phyloP scores from a whole-genome alignment of 2,888 invertebrate species.

The Archaeoteleia sp. region DNA sequence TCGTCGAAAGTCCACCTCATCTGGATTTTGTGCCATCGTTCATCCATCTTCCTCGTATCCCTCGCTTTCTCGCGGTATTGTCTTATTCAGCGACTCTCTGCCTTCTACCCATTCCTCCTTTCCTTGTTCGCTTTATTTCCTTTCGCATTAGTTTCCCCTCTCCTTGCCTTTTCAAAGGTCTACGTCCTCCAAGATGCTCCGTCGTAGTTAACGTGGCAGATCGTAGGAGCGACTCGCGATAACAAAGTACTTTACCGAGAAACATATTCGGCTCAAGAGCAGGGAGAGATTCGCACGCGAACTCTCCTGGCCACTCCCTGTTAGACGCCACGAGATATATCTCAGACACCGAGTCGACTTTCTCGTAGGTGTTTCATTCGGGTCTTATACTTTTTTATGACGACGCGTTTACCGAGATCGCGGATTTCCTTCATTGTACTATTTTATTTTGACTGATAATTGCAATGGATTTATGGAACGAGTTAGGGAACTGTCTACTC shows the following conservation, averaged over 20 bases:
- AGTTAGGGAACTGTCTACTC: slow-evolving; percentile 15
- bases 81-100: slow-evolving; percentile 37
- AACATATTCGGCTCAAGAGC: slow-evolving; percentile 44
- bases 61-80: slow-evolving; percentile 27
- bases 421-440: not conserved
- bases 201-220: slow-evolving; percentile 46
- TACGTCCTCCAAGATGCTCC: slow-evolving; percentile 46
- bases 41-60: slow-evolving; percentile 39
- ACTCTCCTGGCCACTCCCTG: slow-evolving; percentile 46
- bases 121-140: slow-evolving; percentile 38
- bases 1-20: slow-evolving; percentile 7
- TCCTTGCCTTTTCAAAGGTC: slow-evolving; percentile 44
- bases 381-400: slow-evolving; percentile 2
- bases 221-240: slow-evolving; percentile 44
- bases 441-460: no score
- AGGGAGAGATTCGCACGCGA: slow-evolving; percentile 48
- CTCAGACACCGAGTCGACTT: slow-evolving; percentile 28
- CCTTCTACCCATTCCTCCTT: slow-evolving; percentile 16
- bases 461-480: no score
- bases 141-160: slow-evolving; percentile 44
- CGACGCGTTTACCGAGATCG: not conserved
- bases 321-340: slow-evolving; percentile 30
- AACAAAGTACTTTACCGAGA: slow-evolving; percentile 42
- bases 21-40: slow-evolving; percentile 33
- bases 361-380: slow-evolving; percentile 40